Evolutionary conservation across 2,113 vertebrate genomes (phyloP), one percentile per base, ranked within the genome.

Genomic region (Passer domesticus): DNA sequence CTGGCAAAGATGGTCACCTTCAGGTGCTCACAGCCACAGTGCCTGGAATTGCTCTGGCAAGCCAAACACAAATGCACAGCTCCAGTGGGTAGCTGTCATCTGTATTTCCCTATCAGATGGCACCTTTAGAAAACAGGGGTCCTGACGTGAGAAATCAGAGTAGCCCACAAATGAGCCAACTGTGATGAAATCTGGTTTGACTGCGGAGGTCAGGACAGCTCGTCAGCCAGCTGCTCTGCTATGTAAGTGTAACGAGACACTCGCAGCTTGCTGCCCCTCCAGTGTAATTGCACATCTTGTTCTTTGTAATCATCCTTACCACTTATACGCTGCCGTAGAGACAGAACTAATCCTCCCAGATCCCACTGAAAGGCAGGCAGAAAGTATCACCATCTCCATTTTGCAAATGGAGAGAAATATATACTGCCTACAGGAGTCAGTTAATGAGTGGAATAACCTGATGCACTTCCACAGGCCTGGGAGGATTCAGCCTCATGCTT

Each of bases 171-270:
- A 95, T 55, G 91, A 94, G 90, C 91, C 91, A 94, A 95, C 95
- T 95, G 95, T 77, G 94, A 84, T 95, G 93, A 94, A 95, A 94
- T 94, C 43, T 93, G 91, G 82, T 93, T 87, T 77, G 85, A 84
- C 82, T 90, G 87, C 19, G 12, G 82, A 95, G 94, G 95, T 95
- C 96, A 96, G 78, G 67, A 41, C 70, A 95, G 87, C 95, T 95
- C 94, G 87, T 91, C 93, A 95, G 84, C 78, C 93, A 95, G 95
- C 95, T 95, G 93, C 89, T 94, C 87, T 43, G 82, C 90, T 69
- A 35, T 55, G 78, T 18, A 69, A 85, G 84, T 47, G 84, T 58
- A 91, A 92, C 37, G 15, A 94, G 94, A 91, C 90, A 66, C 87
- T 79, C 46, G 7, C 96, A 91, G 96, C 91, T 92, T 41, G 67